Percentiles rank a stretch among this genome's conserved stretches.
phyloP scores from a whole-genome alignment of 2,797 vertebrate species.

The Psittacula echo region DNA sequence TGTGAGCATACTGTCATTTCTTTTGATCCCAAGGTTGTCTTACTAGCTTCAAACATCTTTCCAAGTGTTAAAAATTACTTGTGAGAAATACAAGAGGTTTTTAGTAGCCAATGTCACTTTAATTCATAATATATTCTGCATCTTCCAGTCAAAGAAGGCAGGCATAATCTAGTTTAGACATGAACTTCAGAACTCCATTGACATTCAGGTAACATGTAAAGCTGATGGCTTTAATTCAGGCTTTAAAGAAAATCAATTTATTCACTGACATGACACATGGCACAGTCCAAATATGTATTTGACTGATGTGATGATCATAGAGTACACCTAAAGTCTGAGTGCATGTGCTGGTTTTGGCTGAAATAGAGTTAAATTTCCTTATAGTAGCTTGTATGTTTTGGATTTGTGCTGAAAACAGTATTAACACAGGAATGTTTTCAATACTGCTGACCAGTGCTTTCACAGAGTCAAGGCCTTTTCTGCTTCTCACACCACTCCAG shows the following conservation, averaged over 20 bases:
- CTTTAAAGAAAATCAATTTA: conserved; percentile 7
- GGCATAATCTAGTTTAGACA: not conserved
- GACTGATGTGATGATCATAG: not conserved
- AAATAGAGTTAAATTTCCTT: not conserved
- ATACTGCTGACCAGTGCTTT: not conserved
- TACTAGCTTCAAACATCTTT: not conserved
- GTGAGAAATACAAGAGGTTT: not conserved
- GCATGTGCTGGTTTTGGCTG: not conserved
- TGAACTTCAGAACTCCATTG: not conserved
- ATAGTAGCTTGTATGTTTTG: not conserved
- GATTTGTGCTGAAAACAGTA: not conserved
- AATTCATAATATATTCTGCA: not conserved
- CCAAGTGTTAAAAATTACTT: not conserved
- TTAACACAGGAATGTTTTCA: rapidly evolving
- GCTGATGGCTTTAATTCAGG: not conserved
- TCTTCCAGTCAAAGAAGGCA: not conserved
- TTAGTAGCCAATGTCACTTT: not conserved
- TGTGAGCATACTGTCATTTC: not conserved
- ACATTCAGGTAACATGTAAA: not conserved
- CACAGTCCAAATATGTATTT: not conserved
- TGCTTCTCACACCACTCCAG: rapidly evolving
- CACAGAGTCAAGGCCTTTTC: not conserved
- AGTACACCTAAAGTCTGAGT: not conserved
- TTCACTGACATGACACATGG: not conserved
- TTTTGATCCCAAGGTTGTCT: not conserved